Percentiles rank a stretch among this genome's conserved stretches.
Evolutionary conservation across 2,888 invertebrate species (phyloP).

Genomic region (Oxyscelio sp.): DNA sequence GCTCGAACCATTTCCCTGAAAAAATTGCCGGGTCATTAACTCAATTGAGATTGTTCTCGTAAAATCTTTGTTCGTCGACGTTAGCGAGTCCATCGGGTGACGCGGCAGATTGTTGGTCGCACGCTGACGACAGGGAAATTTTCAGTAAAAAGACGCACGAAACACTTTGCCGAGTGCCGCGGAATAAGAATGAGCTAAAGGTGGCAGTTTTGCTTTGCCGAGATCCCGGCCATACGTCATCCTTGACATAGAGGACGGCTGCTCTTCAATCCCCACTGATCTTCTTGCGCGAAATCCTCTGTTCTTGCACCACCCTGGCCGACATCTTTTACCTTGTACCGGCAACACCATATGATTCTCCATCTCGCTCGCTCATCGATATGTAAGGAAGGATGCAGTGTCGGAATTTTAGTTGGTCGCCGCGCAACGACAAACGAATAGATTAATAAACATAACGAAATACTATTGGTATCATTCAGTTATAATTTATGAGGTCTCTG

Average conservation of each 20-base stretch:
- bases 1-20: constrained; percentile 21
- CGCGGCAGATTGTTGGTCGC: constrained; percentile 70
- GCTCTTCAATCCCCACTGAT: constrained; percentile 81
- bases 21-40: constrained; percentile 57
- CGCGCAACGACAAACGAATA: constrained; percentile 80
- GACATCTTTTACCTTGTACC: constrained; percentile 83
- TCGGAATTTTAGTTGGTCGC: constrained; percentile 87
- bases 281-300: constrained; percentile 83
- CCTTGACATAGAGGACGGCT: constrained; percentile 82
- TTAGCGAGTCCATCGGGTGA: constrained; percentile 60
- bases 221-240: constrained; percentile 83
- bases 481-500: constrained; percentile 27
- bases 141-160: constrained; percentile 76
- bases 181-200: constrained; percentile 81
- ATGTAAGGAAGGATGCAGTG: constrained; percentile 85
- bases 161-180: constrained; percentile 76
- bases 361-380: constrained; percentile 83
- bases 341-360: constrained; percentile 79
- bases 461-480: constrained; percentile 38
- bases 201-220: constrained; percentile 76
- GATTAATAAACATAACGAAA: constrained; percentile 74
- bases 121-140: constrained; percentile 77
- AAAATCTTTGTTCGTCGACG: constrained; percentile 49
- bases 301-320: constrained; percentile 81
- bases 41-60: constrained; percentile 61